These are phyloP conservation scores for Physeter macrocephalus DNA, from an alignment of 2,113 vertebrate genomes.

Conservation along the genomic window DNA sequence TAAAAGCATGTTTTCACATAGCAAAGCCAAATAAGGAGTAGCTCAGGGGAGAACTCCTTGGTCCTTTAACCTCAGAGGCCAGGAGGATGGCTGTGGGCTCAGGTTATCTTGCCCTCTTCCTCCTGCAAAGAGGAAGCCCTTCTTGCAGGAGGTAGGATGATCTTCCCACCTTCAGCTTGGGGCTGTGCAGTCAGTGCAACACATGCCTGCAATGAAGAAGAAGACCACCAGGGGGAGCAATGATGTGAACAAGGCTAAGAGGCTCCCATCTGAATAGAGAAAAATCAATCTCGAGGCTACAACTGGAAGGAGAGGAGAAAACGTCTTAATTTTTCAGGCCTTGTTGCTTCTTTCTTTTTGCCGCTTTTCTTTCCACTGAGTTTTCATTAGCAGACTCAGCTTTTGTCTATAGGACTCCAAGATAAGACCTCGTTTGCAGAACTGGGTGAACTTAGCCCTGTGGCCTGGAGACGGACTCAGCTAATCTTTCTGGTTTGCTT, in stretches of 20 bases:
- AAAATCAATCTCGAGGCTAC: neutral
- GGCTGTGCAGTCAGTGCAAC: neutral
- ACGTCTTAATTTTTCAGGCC: neutral
- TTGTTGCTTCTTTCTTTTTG: neutral
- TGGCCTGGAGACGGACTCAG: accelerated
- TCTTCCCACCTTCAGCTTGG: accelerated
- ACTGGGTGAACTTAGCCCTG: neutral
- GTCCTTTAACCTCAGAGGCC: neutral
- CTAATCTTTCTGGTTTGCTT: neutral
- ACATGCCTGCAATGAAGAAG: neutral
- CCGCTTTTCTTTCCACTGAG: neutral
- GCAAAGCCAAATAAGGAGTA: neutral
- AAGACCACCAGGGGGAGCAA: constrained; percentile 74
- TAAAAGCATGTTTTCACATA: neutral
- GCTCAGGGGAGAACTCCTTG: neutral
- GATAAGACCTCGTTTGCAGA: neutral
- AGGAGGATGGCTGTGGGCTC: neutral
- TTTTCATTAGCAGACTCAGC: neutral
- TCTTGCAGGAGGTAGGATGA: neutral
- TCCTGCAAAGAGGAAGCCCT: neutral
- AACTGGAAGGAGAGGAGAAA: neutral
- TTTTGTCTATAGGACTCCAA: neutral
- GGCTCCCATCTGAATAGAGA: neutral
- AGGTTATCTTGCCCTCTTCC: neutral
- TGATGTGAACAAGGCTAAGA: neutral